A percentile compares a stretch with the other conserved stretches of the same genome.
These are phyloP conservation scores for Tanytarsus gracilentus DNA, from an alignment of 2,888 invertebrate genomes.

Conservation along the genomic window DNA sequence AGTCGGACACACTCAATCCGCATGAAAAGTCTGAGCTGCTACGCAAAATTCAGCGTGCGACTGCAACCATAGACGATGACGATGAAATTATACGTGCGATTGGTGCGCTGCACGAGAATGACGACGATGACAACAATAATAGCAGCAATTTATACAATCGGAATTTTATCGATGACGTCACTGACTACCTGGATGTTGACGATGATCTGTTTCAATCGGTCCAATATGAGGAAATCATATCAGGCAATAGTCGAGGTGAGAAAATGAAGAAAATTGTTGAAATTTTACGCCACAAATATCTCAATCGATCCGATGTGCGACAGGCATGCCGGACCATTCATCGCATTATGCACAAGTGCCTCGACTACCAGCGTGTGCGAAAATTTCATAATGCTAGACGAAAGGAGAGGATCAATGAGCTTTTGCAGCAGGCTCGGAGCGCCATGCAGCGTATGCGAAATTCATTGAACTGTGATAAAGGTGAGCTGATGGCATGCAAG, in stretches of 20 bases:
- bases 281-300: slow-evolving; percentile 15
- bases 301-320: slow-evolving; percentile 6
- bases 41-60: slow-evolving; percentile 16
- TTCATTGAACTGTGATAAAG: slow-evolving; percentile 12
- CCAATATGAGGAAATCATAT: slow-evolving; percentile 24
- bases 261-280: slow-evolving; percentile 9
- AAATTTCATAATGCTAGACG: slow-evolving; percentile 14
- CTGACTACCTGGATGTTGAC: slow-evolving; percentile 7
- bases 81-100: slow-evolving; percentile 26
- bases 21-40: slow-evolving; percentile 20
- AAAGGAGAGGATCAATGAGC: background rate
- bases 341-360: background rate
- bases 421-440: slow-evolving; percentile 15
- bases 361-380: background rate
- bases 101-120: slow-evolving; percentile 14
- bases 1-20: slow-evolving; percentile 9
- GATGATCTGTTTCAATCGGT: slow-evolving; percentile 11
- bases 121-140: slow-evolving; percentile 20
- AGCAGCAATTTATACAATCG: slow-evolving; percentile 11
- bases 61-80: slow-evolving; percentile 18
- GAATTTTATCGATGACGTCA: background rate
- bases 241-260: background rate
- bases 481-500: background rate
- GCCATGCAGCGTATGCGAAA: background rate
- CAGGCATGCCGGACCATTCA: slow-evolving; percentile 6